These are phyloP conservation scores for Laticauda laticaudata DNA, from an alignment of 2,113 vertebrate genomes.

Conservation along the genomic window DNA sequence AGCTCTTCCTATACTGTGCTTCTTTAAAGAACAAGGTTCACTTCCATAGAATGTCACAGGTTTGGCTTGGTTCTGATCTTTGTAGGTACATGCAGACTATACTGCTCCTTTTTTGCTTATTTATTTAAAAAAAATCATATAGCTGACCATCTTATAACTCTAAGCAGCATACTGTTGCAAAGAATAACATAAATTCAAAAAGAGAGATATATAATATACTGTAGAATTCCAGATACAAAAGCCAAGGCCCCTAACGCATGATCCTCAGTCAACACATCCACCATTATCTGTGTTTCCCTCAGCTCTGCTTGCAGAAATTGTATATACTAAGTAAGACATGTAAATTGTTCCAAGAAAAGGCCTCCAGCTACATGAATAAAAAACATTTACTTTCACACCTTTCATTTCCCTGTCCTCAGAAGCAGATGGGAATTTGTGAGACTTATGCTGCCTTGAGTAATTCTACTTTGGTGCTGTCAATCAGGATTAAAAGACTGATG, in stretches of 20 bases:
- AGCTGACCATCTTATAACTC: background rate
- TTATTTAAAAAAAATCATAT: background rate
- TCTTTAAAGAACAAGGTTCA: background rate
- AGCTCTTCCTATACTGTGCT: background rate
- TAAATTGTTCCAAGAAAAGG: conserved; percentile 9
- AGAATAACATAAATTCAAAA: background rate
- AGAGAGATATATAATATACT: background rate
- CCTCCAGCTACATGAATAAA: conserved; percentile 44
- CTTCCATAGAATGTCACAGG: background rate
- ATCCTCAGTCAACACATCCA: background rate
- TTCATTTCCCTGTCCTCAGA: conserved; percentile 37
- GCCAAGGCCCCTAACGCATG: background rate
- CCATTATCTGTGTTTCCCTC: background rate
- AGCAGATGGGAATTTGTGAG: conserved; percentile 25
- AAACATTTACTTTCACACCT: conserved; percentile 20
- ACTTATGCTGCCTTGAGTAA: conserved; percentile 51
- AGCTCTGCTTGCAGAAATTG: conserved; percentile 5
- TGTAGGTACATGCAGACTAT: background rate
- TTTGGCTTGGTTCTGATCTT: background rate
- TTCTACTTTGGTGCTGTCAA: conserved; percentile 44
- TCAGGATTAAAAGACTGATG: conserved; percentile 44
- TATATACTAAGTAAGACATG: conserved; percentile 5
- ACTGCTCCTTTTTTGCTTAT: background rate
- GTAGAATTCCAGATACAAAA: background rate
- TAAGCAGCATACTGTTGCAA: background rate